Evolutionary conservation across 2,888 invertebrate species (phyloP), one percentile per base, ranked within the genome.

Genomic region (Drosophila vallismaia): DNA sequence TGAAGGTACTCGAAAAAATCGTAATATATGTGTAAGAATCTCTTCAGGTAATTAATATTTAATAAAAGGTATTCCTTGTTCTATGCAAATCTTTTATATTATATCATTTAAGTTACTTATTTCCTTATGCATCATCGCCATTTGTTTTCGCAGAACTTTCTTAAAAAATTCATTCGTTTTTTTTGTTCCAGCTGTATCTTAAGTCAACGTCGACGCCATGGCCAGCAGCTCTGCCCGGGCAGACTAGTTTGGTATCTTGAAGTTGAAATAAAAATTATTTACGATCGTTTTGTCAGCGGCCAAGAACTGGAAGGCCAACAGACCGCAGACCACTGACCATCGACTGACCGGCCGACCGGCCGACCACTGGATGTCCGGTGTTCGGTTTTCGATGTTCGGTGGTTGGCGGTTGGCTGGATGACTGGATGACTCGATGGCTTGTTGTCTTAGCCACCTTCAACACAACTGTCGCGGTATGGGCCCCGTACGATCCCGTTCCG

Each of bases 231-330:
- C 88, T 64, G 86, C 58, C 66, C 38, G 12, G 71, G 62, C 82
- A 82, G 85, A 84, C 85, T 88, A 79, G 84, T 84, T 84, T 88
- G 69, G 84, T 83, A 83, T 83, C 88, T 88, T 78, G 44, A 85
- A 82, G 83, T 88, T 86, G 86, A 86, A 86, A 88, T 88, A 88
- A 88, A 90, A 90, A 89, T 90, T 90, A 90, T 89, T 89, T 89
- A 90, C 90, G 89, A 89, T 90, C 90, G 80, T 88, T 89, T 89
- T 89, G 90, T 90, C 89, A 89, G 88, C 29, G 67, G 38, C 58
- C 63, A 70, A 77, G 81, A 83, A 86, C 87, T 80, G 85, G 80
- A 76, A 73, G 60, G 46, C 56, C 51, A 70, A 53, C 69, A 46
- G 58, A 42, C 51, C 66, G 63, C 58, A 50, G 48, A 56, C 36